Percentiles rank a stretch among this genome's conserved stretches.
Conservation (phyloP, 2,888 invertebrate genomes). For the Machimus rusticus region DNA sequence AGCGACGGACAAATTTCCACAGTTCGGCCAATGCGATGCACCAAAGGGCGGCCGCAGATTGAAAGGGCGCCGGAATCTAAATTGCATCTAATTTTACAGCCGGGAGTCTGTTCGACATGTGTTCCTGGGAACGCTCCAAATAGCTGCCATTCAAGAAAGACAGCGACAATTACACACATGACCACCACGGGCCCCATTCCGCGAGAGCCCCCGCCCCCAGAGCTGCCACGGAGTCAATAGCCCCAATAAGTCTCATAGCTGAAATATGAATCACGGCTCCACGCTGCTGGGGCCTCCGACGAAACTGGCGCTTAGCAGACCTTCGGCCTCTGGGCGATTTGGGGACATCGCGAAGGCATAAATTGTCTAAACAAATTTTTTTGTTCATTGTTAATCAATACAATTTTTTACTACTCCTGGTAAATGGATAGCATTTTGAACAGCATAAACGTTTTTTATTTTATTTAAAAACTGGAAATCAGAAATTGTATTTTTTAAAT, state of each 20-base stretch:
- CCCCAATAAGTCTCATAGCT: not conserved
- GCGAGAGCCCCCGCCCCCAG: too few species aligned
- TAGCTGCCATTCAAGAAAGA: not conserved
- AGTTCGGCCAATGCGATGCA: not conserved
- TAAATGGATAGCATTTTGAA: too few species aligned
- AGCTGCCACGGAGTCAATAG: not conserved
- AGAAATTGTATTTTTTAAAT: too few species aligned
- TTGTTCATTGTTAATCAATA: not conserved
- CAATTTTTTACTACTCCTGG: too few species aligned
- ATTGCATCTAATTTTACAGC: conserved; percentile 27
- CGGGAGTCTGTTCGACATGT: conserved; percentile 4
- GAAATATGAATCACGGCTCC: not conserved
- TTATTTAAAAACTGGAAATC: too few species aligned
- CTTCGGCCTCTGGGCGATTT: not conserved
- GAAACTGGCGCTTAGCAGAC: not conserved
- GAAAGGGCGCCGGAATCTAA: conserved; percentile 29
- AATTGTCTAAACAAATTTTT: too few species aligned
- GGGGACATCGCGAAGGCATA: not conserved
- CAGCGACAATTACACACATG: conserved; percentile 12
- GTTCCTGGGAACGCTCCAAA: conserved; percentile 8
- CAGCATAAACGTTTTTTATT: too few species aligned
- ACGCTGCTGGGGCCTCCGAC: not conserved
- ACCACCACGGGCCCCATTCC: not conserved
- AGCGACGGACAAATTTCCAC: not conserved
- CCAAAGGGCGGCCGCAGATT: not conserved